A percentile compares a stretch with the other conserved stretches of the same genome.
Evolutionary conservation across 2,888 invertebrate species (phyloP).

Genomic region (Acrobasis repandana): DNA sequence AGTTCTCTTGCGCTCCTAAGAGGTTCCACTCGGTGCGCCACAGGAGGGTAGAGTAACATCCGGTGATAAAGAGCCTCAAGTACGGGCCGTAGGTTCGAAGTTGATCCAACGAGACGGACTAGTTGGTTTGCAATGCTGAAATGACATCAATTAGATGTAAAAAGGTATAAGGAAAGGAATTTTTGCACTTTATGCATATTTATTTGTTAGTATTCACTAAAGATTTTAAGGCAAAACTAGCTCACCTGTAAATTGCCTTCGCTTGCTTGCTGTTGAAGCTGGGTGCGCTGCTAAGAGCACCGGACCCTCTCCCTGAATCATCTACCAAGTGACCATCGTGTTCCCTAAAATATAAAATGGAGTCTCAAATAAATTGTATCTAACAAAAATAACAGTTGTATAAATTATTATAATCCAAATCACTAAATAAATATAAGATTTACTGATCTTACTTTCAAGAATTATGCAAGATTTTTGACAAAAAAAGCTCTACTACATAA

Average conservation of each 20-base stretch:
- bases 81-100: slow-evolving; percentile 93
- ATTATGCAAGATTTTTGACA: no score
- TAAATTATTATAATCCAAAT: no score
- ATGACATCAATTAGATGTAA: slow-evolving; percentile 14
- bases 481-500: no score
- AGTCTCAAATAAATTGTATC: background rate
- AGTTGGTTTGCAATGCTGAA: slow-evolving; percentile 93
- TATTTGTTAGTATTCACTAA: no score
- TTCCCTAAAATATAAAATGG: slow-evolving; percentile 54
- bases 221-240: background rate
- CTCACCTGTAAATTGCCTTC: slow-evolving; percentile 93
- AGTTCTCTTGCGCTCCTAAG: slow-evolving; percentile 92
- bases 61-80: slow-evolving; percentile 96
- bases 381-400: no score
- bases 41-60: slow-evolving; percentile 94
- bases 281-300: slow-evolving; percentile 87
- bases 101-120: slow-evolving; percentile 93
- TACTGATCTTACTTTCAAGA: no score
- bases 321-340: slow-evolving; percentile 78
- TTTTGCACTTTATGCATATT: no score
- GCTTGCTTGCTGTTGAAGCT: slow-evolving; percentile 92
- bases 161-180: no score
- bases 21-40: slow-evolving; percentile 92
- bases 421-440: no score
- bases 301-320: slow-evolving; percentile 86